phyloP scores from a whole-genome alignment of 2,888 invertebrate species.

The Coleophora flavipennella region DNA sequence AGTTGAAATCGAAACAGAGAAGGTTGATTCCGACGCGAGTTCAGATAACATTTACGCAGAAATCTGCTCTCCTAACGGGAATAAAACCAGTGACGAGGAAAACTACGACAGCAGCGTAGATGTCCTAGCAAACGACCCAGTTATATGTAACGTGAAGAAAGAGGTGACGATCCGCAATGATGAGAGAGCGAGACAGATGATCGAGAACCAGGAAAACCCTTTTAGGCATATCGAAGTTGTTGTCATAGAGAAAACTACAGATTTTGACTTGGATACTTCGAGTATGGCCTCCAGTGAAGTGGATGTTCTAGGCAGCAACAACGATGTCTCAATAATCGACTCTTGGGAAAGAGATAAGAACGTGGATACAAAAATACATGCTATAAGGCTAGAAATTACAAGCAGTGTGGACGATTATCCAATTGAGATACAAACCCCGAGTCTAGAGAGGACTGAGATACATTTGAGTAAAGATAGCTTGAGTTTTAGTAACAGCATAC shows the following conservation, averaged over 20 bases:
- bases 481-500: constrained; percentile 69
- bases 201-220: constrained; percentile 59
- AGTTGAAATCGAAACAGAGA: constrained; percentile 61
- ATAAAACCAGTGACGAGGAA: constrained; percentile 53
- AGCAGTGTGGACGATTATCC: constrained; percentile 63
- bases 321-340: constrained; percentile 60
- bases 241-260: constrained; percentile 65
- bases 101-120: constrained; percentile 56
- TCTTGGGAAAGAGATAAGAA: constrained; percentile 56
- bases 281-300: constrained; percentile 58
- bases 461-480: constrained; percentile 57
- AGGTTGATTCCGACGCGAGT: constrained; percentile 49
- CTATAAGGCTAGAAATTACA: constrained; percentile 66
- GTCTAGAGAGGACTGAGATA: constrained; percentile 45
- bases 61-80: constrained; percentile 68
- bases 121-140: constrained; percentile 58
- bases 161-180: constrained; percentile 62
- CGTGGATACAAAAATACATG: constrained; percentile 55
- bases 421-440: constrained; percentile 33
- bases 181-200: constrained; percentile 59
- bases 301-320: constrained; percentile 53
- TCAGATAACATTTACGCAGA: constrained; percentile 81
- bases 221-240: constrained; percentile 69
- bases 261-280: constrained; percentile 60
- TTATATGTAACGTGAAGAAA: constrained; percentile 65